phyloP scores from a whole-genome alignment of 2,888 invertebrate genomes.

The Apotomis capreana region DNA sequence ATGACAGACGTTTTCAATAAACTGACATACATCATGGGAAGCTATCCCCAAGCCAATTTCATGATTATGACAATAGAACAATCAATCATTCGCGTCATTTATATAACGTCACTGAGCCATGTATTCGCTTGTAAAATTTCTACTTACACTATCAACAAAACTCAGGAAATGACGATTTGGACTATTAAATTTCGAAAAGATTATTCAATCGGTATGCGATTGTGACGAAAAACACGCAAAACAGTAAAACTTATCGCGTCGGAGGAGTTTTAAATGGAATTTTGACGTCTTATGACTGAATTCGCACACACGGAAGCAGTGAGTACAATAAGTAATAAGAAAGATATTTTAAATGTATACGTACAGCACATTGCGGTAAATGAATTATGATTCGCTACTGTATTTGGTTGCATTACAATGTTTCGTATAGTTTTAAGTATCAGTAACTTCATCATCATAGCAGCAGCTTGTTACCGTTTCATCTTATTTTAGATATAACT shows the following conservation, averaged over 20 bases:
- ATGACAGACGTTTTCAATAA: too few relatives aligned
- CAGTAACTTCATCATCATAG: too few relatives aligned
- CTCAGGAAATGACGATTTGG: conserved; percentile 36
- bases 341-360: not conserved
- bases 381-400: too few relatives aligned
- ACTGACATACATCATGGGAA: too few relatives aligned
- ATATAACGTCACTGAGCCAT: too few relatives aligned
- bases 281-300: conserved; percentile 25
- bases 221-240: conserved; percentile 32
- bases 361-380: too few relatives aligned
- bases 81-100: not conserved
- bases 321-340: not conserved
- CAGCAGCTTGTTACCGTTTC: too few relatives aligned
- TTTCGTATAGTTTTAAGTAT: too few relatives aligned
- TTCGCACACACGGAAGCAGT: not conserved
- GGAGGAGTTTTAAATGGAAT: conserved; percentile 29
- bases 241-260: conserved; percentile 35
- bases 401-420: too few relatives aligned
- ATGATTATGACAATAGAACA: not conserved
- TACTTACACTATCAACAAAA: conserved; percentile 31
- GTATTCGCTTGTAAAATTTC: not conserved
- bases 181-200: conserved; percentile 31
- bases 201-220: conserved; percentile 33
- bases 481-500: too few relatives aligned
- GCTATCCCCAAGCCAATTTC: too few relatives aligned